A percentile compares a stretch with the other conserved stretches of the same genome.
Conservation (phyloP, 2,113 vertebrate genomes). For the Ovis canadensis region DNA sequence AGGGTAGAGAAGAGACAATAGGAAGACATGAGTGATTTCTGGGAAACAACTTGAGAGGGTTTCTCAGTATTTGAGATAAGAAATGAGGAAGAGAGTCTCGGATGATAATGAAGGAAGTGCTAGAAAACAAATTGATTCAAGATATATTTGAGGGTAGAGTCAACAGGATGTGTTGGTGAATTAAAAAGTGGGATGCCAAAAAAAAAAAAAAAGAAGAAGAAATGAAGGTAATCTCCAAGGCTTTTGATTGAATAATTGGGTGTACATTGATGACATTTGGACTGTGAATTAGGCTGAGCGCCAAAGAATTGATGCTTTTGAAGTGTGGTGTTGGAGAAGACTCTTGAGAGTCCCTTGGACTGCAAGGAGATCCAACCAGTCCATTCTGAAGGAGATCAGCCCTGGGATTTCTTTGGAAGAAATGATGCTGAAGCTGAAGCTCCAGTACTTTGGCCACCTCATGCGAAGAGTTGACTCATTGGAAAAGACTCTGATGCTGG, state of each 20-base stretch:
- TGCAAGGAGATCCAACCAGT: no score
- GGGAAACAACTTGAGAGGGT: neutral
- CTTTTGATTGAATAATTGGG: neutral
- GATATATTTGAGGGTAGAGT: neutral
- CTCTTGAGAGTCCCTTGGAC: no score
- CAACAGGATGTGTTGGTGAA: neutral
- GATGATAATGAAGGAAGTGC: accelerated
- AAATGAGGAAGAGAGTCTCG: neutral
- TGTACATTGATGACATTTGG: neutral
- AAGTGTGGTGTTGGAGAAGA: no score
- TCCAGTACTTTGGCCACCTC: no score
- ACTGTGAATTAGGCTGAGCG: no score
- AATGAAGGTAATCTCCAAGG: neutral
- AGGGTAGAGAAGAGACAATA: neutral
- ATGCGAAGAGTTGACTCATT: no score
- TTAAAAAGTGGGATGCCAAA: neutral
- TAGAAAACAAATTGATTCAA: neutral
- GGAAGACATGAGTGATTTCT: neutral
- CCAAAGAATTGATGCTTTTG: no score
- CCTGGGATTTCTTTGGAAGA: no score
- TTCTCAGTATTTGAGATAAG: neutral
- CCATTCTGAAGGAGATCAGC: no score
- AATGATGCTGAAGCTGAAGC: no score
- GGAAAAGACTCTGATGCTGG: no score
- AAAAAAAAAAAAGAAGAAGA: no score